phyloP scores from a whole-genome alignment of 1,140 invertebrate genomes.

The Linepithema humile region DNA sequence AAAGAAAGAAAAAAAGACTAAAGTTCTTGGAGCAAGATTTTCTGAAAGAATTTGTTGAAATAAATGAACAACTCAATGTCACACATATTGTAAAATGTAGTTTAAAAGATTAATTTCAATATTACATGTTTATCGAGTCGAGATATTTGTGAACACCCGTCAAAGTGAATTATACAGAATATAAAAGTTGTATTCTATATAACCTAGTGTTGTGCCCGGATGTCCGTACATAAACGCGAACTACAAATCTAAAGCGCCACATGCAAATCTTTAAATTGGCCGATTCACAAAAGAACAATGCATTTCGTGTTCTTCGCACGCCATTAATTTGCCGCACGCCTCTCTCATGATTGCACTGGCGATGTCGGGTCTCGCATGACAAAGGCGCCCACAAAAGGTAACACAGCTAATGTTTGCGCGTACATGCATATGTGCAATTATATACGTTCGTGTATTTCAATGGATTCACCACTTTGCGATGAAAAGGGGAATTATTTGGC shows the following conservation, averaged over 20 bases:
- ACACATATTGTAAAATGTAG: neutral
- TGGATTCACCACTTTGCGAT: conserved; percentile 9
- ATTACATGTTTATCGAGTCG: neutral
- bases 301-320: conserved; percentile 11
- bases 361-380: conserved; percentile 18
- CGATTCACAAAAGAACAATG: conserved; percentile 35
- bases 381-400: conserved; percentile 39
- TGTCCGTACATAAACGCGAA: neutral
- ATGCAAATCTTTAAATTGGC: conserved; percentile 34
- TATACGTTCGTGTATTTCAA: neutral
- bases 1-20: neutral
- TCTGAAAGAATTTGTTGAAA: neutral
- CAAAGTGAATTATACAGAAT: neutral
- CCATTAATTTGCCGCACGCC: conserved; percentile 30
- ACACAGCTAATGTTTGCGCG: conserved; percentile 32
- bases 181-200: neutral
- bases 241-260: neutral
- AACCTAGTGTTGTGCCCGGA: neutral
- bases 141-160: neutral
- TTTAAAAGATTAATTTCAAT: neutral
- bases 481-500: neutral
- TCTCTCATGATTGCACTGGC: neutral
- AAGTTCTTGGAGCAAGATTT: neutral
- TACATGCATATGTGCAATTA: conserved; percentile 16
- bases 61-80: neutral